phyloP scores from a whole-genome alignment of 2,113 vertebrate species.

The Calyptommatus sinebrachiatus region DNA sequence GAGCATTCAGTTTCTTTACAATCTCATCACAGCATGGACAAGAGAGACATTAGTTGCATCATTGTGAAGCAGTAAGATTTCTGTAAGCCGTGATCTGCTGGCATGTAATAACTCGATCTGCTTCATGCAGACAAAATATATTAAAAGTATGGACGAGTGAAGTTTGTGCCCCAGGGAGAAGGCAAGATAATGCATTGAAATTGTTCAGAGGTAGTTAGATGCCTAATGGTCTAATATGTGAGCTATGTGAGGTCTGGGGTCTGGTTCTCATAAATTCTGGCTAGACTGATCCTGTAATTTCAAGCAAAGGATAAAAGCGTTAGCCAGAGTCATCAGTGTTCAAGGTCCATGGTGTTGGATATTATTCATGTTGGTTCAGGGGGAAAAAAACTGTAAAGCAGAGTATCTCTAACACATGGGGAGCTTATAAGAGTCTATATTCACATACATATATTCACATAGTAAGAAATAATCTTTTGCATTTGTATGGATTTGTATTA shows the following conservation, averaged over 20 bases:
- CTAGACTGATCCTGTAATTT: slow-evolving; percentile 88
- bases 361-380: slow-evolving; percentile 76
- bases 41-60: slow-evolving; percentile 63
- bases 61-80: slow-evolving; percentile 73
- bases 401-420: slow-evolving; percentile 49
- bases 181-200: slow-evolving; percentile 85
- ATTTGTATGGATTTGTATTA: neutral
- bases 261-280: slow-evolving; percentile 87
- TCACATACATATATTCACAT: slow-evolving; percentile 1
- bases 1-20: slow-evolving; percentile 56
- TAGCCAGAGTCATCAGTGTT: slow-evolving; percentile 81
- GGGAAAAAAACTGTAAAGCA: slow-evolving; percentile 63
- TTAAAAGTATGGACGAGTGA: slow-evolving; percentile 85
- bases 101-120: slow-evolving; percentile 80
- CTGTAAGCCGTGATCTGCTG: slow-evolving; percentile 77
- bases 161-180: slow-evolving; percentile 84
- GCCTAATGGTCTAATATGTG: slow-evolving; percentile 88
- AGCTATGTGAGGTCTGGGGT: slow-evolving; percentile 85
- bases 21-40: slow-evolving; percentile 45
- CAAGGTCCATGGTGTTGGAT: slow-evolving; percentile 74
- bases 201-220: slow-evolving; percentile 87
- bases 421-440: slow-evolving; percentile 31
- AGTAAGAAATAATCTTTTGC: neutral
- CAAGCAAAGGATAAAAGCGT: slow-evolving; percentile 80
- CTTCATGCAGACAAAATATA: slow-evolving; percentile 87